Evolutionary conservation across 2,797 vertebrate genomes (phyloP).

Genomic region (Notolepis coatsorum): DNA sequence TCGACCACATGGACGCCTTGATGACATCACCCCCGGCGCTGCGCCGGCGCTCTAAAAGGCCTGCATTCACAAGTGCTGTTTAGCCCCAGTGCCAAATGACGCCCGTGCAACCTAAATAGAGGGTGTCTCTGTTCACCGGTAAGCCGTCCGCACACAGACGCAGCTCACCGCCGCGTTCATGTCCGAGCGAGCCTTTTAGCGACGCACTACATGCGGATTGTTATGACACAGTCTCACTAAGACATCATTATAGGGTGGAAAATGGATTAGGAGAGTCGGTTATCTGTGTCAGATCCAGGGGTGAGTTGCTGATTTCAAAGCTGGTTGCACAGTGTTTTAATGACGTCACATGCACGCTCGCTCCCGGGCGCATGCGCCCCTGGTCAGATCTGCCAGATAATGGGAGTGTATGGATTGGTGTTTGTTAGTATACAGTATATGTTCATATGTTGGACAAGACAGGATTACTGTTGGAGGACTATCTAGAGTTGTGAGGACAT

Average conservation of each 20-base stretch:
- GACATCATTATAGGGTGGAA: background rate
- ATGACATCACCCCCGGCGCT: constrained; percentile 72
- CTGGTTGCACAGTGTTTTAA: no score
- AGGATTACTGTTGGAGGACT: constrained; percentile 18
- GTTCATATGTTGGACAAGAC: constrained; percentile 17
- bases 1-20: constrained; percentile 67
- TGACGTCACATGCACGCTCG: no score
- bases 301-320: no score
- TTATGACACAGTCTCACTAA: constrained; percentile 41
- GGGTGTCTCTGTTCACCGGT: constrained; percentile 50
- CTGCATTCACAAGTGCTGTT: constrained; percentile 72
- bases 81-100: constrained; percentile 67
- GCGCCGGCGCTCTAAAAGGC: constrained; percentile 53
- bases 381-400: constrained; percentile 19
- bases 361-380: no score
- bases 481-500: constrained; percentile 32
- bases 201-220: constrained; percentile 17
- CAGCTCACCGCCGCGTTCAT: constrained; percentile 22
- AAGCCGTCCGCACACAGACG: constrained; percentile 50
- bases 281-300: constrained; percentile 16
- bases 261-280: constrained; percentile 33
- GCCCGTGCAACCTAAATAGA: constrained; percentile 64
- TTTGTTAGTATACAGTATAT: constrained; percentile 43
- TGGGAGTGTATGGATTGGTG: constrained; percentile 26
- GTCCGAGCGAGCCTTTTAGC: constrained; percentile 28